A percentile compares a stretch with the other conserved stretches of the same genome.
phyloP scores from a whole-genome alignment of 2,888 invertebrate species.

The Odontocolon sp. region DNA sequence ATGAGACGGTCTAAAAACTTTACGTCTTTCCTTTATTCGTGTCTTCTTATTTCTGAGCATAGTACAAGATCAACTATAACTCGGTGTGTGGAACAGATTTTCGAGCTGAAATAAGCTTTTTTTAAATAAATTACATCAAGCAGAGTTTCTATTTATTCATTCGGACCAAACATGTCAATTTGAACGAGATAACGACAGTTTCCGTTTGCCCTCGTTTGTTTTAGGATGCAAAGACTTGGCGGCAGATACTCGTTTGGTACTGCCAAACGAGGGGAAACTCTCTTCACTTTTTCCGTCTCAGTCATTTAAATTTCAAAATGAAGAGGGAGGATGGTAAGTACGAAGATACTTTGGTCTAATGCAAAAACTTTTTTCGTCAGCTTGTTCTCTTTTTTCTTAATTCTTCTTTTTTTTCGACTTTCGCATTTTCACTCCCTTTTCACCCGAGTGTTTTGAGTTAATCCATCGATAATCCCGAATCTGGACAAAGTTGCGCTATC shows the following conservation, averaged over 20 bases:
- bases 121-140: too few relatives aligned
- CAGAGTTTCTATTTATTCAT: too few relatives aligned
- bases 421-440: slow-evolving; percentile 30
- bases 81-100: too few relatives aligned
- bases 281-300: background rate
- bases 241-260: background rate
- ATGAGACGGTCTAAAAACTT: slow-evolving; percentile 47
- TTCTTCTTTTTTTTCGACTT: slow-evolving; percentile 17
- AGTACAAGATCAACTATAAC: too few relatives aligned
- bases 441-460: slow-evolving; percentile 46
- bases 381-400: background rate
- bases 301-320: slow-evolving; percentile 20
- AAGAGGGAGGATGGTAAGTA: background rate
- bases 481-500: slow-evolving; percentile 10
- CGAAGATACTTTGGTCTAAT: slow-evolving; percentile 33
- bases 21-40: slow-evolving; percentile 29
- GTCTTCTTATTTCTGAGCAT: slow-evolving; percentile 24
- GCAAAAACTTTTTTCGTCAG: slow-evolving; percentile 48
- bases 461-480: slow-evolving; percentile 61
- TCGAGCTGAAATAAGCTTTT: too few relatives aligned
- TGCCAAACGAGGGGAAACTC: background rate
- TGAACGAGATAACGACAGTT: too few relatives aligned
- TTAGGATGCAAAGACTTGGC: too few relatives aligned
- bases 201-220: too few relatives aligned
- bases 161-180: too few relatives aligned